Conservation (phyloP, 2,797 vertebrate species). For the Salmo trutta region DNA sequence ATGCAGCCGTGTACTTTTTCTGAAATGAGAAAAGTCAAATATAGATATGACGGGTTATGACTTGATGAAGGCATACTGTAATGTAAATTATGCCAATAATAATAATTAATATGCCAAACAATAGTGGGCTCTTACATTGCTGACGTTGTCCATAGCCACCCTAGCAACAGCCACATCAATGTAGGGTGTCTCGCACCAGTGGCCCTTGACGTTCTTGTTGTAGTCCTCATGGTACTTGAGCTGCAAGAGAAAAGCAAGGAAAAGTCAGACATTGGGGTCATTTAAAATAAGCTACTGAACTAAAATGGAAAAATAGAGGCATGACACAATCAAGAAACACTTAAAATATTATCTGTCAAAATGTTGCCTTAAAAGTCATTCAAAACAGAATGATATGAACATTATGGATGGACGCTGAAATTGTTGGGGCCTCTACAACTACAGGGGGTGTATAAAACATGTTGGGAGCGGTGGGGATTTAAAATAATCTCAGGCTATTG, state of each 20-base stretch:
- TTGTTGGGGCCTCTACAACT: not conserved
- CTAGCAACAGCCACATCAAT: constrained; percentile 89
- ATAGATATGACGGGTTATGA: not conserved
- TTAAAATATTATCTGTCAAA: too few relatives aligned
- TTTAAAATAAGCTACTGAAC: not conserved
- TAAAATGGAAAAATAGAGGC: too few relatives aligned
- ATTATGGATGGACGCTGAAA: not conserved
- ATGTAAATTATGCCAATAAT: not conserved
- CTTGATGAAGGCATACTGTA: not conserved
- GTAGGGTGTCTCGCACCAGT: constrained; percentile 97
- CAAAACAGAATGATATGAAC: constrained; percentile 10
- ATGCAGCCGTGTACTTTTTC: constrained; percentile 90
- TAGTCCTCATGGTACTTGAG: constrained; percentile 92
- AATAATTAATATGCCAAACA: not conserved
- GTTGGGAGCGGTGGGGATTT: constrained; percentile 26
- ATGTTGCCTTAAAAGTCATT: too few relatives aligned
- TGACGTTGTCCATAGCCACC: constrained; percentile 93
- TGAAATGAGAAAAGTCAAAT: constrained; percentile 55
- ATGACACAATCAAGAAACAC: too few relatives aligned
- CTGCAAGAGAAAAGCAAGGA: constrained; percentile 62
- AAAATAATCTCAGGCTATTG: constrained; percentile 31
- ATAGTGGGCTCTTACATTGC: constrained; percentile 75
- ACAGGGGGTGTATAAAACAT: not conserved
- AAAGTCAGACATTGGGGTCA: not conserved
- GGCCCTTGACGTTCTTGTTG: constrained; percentile 91